Base-by-base conservation (phyloP, 2,113 vertebrate species). In the Datnioides undecimradiatus region DNA sequence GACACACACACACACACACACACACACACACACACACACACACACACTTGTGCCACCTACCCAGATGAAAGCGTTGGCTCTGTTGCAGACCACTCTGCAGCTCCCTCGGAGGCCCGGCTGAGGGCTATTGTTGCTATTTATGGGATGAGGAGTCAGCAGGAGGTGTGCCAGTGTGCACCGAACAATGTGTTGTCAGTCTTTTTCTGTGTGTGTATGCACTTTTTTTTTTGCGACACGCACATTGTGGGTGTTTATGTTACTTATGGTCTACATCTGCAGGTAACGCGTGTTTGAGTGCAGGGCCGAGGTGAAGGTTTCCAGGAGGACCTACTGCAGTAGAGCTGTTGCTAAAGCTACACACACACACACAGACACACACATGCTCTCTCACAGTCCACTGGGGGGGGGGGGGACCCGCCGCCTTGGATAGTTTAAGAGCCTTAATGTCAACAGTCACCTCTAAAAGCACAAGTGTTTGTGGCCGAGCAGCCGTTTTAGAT, bases 71-170 rank as follows among this genome's bases (percentile, higher is more conserved):
- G 90, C 23, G 17, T 38, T 79, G 83, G 75, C 77, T 82, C 71
- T 38, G 72, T 71, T 55, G 87, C 76, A 72, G 76, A 72, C 73
- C 74, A 58, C 77, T 81, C 68, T 58, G 71, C 31, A 23, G 49
- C 58, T 73, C 64, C 65, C 52, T 84, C 6, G 73, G 9, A 79
- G 65, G 74, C 63, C 82, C 79, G 40, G 75, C 59, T 29, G 46
- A 90, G 52, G 83, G 57, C 65, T 82, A 79, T 87, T 90, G 89
- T 82, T 87, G 21, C 84, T 79, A 86, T 89, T 91, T 84, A 74
- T 79, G 62, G 72, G 60, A 68, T 60, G 51, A 60, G 55, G 69
- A 86, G 67, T 88, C 82, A 86, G 80, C 82, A 80, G 70, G 41
- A 80, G 23, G 76, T 52, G 57, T 71, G 54, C 68, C 43, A 29